phyloP scores from a whole-genome alignment of 2,888 invertebrate species.

The Leistus spinibarbis region DNA sequence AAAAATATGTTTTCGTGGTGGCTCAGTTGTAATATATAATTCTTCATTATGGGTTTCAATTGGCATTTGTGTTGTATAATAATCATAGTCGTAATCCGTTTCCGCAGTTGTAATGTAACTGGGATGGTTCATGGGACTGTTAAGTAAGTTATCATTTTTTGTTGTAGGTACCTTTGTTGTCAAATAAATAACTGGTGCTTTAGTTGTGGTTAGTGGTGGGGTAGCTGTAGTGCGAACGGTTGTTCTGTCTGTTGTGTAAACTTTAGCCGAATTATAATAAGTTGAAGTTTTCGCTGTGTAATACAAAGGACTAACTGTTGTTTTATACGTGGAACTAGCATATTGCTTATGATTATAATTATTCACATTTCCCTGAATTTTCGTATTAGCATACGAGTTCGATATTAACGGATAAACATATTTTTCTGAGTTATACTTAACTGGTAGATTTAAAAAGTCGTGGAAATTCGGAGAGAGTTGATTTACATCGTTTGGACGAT shows the following conservation, averaged over 20 bases:
- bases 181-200: constrained; percentile 39
- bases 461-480: constrained; percentile 69
- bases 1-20: constrained; percentile 22
- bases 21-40: constrained; percentile 46
- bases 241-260: constrained; percentile 45
- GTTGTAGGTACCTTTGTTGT: constrained; percentile 46
- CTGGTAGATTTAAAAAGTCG: constrained; percentile 70
- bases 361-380: constrained; percentile 69
- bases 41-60: constrained; percentile 44
- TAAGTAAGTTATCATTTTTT: constrained; percentile 47
- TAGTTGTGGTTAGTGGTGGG: constrained; percentile 45
- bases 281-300: constrained; percentile 47
- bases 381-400: constrained; percentile 73
- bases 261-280: constrained; percentile 47
- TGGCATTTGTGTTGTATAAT: constrained; percentile 42
- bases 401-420: constrained; percentile 73
- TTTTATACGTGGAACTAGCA: constrained; percentile 51
- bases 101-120: constrained; percentile 49
- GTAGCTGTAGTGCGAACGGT: constrained; percentile 47
- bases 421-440: constrained; percentile 68
- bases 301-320: constrained; percentile 54
- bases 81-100: constrained; percentile 46
- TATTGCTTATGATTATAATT: constrained; percentile 60
- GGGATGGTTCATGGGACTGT: constrained; percentile 52
- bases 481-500: constrained; percentile 67